phyloP scores from a whole-genome alignment of 2,888 invertebrate species.

The Drosophila acutilabella region DNA sequence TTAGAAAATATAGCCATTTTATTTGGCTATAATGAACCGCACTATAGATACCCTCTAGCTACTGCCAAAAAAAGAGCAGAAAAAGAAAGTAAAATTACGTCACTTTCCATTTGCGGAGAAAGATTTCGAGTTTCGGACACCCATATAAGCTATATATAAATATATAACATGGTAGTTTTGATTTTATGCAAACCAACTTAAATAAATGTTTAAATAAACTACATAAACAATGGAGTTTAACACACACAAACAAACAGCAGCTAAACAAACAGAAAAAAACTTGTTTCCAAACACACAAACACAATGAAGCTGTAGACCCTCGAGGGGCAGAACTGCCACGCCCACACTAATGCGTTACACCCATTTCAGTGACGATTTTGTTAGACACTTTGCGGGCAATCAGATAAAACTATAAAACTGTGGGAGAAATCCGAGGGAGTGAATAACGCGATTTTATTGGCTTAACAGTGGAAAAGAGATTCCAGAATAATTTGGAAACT shows the following conservation, averaged over 20 bases:
- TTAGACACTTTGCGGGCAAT: neutral
- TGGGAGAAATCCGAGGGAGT: slow-evolving; percentile 17
- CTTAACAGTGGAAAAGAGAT: slow-evolving; percentile 21
- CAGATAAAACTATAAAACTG: slow-evolving; percentile 17
- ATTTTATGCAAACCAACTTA: too few relatives aligned
- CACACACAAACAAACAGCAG: too few relatives aligned
- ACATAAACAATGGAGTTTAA: too few relatives aligned
- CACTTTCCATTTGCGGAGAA: too few relatives aligned
- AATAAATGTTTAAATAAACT: too few relatives aligned
- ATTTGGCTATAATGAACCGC: too few relatives aligned
- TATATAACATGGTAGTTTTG: too few relatives aligned
- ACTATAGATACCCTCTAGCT: too few relatives aligned
- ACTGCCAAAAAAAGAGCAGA: neutral
- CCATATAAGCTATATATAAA: too few relatives aligned
- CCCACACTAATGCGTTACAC: neutral
- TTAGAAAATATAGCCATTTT: slow-evolving; percentile 6
- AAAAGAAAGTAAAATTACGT: neutral
- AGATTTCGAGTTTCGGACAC: too few relatives aligned
- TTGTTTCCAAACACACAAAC: neutral
- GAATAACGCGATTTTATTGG: slow-evolving; percentile 50
- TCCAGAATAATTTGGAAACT: slow-evolving; percentile 19
- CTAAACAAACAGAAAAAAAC: slow-evolving; percentile 4
- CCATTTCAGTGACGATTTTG: neutral
- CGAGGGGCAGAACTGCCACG: neutral
- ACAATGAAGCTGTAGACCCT: neutral